phyloP scores from a whole-genome alignment of 53 echinoderm and acorn worm species.

The Stichopus horrens region DNA sequence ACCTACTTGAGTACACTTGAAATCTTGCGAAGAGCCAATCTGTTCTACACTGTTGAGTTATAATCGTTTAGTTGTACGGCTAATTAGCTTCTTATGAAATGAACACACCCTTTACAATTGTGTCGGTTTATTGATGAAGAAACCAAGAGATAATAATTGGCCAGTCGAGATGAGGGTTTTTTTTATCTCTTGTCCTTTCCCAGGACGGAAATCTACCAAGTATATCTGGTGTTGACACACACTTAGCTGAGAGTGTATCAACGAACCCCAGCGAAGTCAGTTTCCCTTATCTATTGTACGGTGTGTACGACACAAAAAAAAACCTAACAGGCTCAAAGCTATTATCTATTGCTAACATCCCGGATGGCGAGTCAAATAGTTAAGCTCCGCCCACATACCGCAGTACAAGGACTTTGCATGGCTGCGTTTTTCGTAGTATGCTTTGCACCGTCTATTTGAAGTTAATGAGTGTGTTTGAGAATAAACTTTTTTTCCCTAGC shows the following conservation, averaged over 20 bases:
- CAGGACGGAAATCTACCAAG: constrained; percentile 28
- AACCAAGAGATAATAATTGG: neutral
- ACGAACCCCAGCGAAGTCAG: constrained; percentile 8
- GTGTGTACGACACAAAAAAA: neutral
- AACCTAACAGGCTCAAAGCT: neutral
- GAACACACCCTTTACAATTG: neutral
- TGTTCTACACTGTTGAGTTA: neutral
- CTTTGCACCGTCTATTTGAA: neutral
- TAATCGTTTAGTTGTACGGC: neutral
- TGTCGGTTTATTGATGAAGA: constrained; percentile 22
- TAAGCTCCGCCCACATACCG: constrained; percentile 17
- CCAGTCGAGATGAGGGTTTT: neutral
- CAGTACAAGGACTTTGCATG: no score
- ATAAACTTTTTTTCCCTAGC: constrained; percentile 5
- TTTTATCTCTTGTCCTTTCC: neutral
- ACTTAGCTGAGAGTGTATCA: constrained; percentile 23
- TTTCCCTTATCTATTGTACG: constrained; percentile 11
- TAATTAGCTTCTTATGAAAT: neutral
- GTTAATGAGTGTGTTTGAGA: neutral
- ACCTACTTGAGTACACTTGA: neutral
- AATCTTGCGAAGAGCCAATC: neutral
- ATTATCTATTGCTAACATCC: constrained; percentile 19
- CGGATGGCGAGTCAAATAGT: neutral
- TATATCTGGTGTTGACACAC: constrained; percentile 35
- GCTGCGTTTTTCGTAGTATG: neutral